These are phyloP conservation scores for Stomorhina lunata DNA, from an alignment of 2,888 invertebrate genomes.

Conservation along the genomic window DNA sequence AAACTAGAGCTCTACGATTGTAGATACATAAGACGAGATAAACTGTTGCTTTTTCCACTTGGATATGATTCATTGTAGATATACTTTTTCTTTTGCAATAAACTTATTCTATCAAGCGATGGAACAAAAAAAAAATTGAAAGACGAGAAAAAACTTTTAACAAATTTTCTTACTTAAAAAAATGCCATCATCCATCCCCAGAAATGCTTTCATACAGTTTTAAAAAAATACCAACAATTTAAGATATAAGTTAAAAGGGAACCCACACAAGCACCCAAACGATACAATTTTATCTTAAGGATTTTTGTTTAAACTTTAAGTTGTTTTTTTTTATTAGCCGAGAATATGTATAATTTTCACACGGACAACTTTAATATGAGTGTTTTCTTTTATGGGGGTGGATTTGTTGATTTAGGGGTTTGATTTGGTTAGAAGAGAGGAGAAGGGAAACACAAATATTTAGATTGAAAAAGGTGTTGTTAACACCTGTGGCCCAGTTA, in stretches of 20 bases:
- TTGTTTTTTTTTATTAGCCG: no score
- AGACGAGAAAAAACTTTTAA: constrained; percentile 16
- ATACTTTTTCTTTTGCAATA: neutral
- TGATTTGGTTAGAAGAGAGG: neutral
- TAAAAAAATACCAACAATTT: neutral
- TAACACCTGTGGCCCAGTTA: neutral
- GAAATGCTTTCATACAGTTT: neutral
- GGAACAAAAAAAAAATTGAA: constrained; percentile 6
- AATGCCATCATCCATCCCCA: neutral
- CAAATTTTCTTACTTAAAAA: constrained; percentile 3
- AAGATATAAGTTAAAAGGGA: neutral
- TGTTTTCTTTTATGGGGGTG: neutral
- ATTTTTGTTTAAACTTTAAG: neutral
- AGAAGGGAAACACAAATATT: neutral
- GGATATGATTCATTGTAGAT: constrained; percentile 14
- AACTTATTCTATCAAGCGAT: constrained; percentile 26
- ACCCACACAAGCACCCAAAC: neutral
- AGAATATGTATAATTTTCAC: neutral
- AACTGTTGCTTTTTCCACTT: constrained; percentile 59
- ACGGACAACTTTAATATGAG: neutral
- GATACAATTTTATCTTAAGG: neutral
- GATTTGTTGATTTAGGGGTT: neutral
- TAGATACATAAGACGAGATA: constrained; percentile 1
- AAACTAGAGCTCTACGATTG: neutral
- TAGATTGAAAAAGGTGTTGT: neutral